Evolutionary conservation across 2,113 vertebrate species (phyloP), one percentile per base, ranked within the genome.

Genomic region (Channa maculata): DNA sequence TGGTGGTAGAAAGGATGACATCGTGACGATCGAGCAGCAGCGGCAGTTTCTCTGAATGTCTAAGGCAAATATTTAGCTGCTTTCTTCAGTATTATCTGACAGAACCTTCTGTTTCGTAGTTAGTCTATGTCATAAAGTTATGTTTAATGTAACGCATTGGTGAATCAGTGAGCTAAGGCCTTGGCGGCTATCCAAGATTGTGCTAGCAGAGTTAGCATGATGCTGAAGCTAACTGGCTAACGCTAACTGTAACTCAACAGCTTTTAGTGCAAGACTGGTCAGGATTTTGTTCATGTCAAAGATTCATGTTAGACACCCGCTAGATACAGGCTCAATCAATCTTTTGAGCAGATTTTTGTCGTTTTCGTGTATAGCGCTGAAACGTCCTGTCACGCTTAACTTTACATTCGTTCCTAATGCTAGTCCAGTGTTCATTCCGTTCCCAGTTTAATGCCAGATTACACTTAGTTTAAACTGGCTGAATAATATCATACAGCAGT

Each of bases 21-120:
- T 55, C 45, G 79, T 86, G 81, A 91, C 79, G 79, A 57, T 10
- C 44, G 6, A 8, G 36, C 58, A 60, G 24, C 71, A 2, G 38
- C 49, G 7, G 44, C 48, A 46, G 13, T 77, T 36, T 60, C 71
- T 33, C 44, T 44, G 45, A 7, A 12, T 65, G 44, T 63, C 77
- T 53, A 46, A 69, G 88, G 88, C 14, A 7, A 11, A 4, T 11
- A 34, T 8, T 7, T 41, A 4, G 4, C 15, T 4, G 6, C 24
- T 13, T 34, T 43, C 5, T 44, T 41, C 24, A 4, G 1, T 38
- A 11, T 9, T 24, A 14, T 60, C 6, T 14, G 5, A 5, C 2
- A 0, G 3, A 51, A 10, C 8, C 5, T 0, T 0, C 1, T 4
- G 14, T 41, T 1, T 15, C 0, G 3, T 8, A 2, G n/a, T 39